These are phyloP conservation scores for Pipistrellus kuhlii DNA, from an alignment of 2,797 vertebrate species.

Conservation along the genomic window DNA sequence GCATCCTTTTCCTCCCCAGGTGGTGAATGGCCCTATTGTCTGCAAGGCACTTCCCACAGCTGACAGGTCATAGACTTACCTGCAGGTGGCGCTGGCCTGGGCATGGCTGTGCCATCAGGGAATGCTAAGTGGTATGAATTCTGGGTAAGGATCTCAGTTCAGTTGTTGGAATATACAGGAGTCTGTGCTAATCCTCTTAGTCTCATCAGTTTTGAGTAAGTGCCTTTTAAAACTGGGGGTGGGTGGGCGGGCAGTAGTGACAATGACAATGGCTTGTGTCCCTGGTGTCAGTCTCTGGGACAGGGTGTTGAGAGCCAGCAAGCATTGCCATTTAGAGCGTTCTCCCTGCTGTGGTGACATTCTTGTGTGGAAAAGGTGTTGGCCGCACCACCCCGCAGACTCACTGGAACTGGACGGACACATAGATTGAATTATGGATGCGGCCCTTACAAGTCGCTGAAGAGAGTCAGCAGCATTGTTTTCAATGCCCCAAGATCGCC, in stretches of 20 bases:
- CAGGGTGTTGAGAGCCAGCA: neutral
- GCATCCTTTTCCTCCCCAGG: constrained; percentile 37
- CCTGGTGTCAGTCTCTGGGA: constrained; percentile 32
- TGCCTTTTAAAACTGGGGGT: neutral
- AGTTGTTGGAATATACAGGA: constrained; percentile 36
- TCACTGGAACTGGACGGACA: constrained; percentile 30
- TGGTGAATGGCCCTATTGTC: constrained; percentile 40
- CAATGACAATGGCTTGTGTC: neutral
- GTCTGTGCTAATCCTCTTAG: neutral
- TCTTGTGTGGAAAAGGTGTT: neutral
- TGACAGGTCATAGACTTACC: constrained; percentile 66
- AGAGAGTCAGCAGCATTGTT: neutral
- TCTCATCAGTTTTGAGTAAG: neutral
- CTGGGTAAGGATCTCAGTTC: neutral
- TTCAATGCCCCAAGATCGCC: neutral
- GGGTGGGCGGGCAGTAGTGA: neutral
- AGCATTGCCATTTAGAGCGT: neutral
- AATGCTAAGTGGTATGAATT: constrained; percentile 44
- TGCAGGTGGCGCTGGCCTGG: neutral
- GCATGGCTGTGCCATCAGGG: constrained; percentile 37
- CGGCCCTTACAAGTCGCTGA: neutral
- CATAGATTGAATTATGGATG: constrained; percentile 26
- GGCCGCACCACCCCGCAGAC: constrained; percentile 45
- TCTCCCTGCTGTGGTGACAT: neutral
- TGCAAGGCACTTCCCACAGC: constrained; percentile 12